Evolutionary conservation across 2,888 invertebrate species (phyloP).

Genomic region (Xanthorhoe designata): DNA sequence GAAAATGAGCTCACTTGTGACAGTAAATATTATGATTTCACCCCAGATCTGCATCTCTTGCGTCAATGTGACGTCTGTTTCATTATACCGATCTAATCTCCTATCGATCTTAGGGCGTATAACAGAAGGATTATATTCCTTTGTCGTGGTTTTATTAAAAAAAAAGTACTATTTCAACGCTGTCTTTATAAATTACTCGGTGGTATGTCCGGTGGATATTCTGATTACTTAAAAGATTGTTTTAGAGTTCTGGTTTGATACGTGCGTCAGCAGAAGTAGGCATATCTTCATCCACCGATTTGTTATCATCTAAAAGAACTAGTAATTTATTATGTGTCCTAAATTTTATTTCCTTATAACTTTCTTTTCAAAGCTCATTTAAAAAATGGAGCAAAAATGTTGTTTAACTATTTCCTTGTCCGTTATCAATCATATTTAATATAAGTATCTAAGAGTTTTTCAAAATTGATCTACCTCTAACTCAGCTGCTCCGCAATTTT

Average conservation of each 20-base stretch:
- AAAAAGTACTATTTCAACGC: constrained; percentile 75
- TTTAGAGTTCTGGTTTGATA: constrained; percentile 67
- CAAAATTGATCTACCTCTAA: not conserved
- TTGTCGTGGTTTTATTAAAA: constrained; percentile 45
- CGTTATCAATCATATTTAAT: too few relatives aligned
- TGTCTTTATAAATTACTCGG: constrained; percentile 77
- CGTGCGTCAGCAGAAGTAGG: constrained; percentile 52
- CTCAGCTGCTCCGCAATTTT: not conserved
- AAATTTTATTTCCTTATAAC: not conserved
- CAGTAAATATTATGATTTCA: constrained; percentile 82
- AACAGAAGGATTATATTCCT: constrained; percentile 62
- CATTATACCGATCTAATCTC: constrained; percentile 69
- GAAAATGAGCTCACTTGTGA: constrained; percentile 72
- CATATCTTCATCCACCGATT: constrained; percentile 3
- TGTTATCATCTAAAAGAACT: not conserved
- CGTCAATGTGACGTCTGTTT: constrained; percentile 84
- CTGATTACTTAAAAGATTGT: constrained; percentile 71
- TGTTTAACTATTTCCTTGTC: not conserved
- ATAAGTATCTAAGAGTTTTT: not conserved
- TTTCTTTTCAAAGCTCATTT: not conserved
- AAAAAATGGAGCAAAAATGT: not conserved
- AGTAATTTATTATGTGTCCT: not conserved
- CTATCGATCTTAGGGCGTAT: constrained; percentile 60
- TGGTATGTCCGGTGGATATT: constrained; percentile 79
- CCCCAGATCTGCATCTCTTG: constrained; percentile 78